Conservation (phyloP, 2,888 invertebrate species). For the Odontothrips loti region DNA sequence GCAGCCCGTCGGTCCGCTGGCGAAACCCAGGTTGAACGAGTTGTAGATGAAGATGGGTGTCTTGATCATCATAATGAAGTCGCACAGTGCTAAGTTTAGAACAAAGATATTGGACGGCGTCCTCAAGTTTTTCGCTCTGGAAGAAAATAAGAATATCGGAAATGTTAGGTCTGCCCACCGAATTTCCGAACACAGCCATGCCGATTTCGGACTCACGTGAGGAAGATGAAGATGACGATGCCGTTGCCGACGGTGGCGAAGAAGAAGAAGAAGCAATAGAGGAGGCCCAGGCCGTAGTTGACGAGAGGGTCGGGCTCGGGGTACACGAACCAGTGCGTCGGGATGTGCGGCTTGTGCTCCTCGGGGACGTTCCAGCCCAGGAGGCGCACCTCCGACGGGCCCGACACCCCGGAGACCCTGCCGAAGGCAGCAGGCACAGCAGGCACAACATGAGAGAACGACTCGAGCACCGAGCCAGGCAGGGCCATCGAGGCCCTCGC, state of each 20-base stretch:
- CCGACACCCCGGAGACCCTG: conserved; percentile 19
- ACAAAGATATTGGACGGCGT: conserved; percentile 82
- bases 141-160: neutral
- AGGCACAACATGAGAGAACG: too few relatives aligned
- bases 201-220: conserved; percentile 57
- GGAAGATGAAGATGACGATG: conserved; percentile 78
- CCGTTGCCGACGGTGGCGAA: conserved; percentile 75
- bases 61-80: conserved; percentile 84
- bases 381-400: conserved; percentile 29
- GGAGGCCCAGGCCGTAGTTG: conserved; percentile 71
- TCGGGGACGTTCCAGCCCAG: conserved; percentile 65
- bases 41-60: conserved; percentile 82
- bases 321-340: conserved; percentile 72
- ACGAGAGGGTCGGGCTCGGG: conserved; percentile 76
- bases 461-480: too few relatives aligned
- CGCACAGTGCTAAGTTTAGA: conserved; percentile 74
- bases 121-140: conserved; percentile 64
- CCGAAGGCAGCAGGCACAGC: too few relatives aligned
- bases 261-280: conserved; percentile 71
- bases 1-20: conserved; percentile 67
- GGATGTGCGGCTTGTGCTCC: conserved; percentile 69
- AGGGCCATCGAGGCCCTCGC: too few relatives aligned
- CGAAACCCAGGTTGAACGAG: conserved; percentile 73
- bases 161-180: neutral
- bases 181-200: too few relatives aligned